phyloP scores from a whole-genome alignment of 2,888 invertebrate genomes.

The Apocheima hispidaria region DNA sequence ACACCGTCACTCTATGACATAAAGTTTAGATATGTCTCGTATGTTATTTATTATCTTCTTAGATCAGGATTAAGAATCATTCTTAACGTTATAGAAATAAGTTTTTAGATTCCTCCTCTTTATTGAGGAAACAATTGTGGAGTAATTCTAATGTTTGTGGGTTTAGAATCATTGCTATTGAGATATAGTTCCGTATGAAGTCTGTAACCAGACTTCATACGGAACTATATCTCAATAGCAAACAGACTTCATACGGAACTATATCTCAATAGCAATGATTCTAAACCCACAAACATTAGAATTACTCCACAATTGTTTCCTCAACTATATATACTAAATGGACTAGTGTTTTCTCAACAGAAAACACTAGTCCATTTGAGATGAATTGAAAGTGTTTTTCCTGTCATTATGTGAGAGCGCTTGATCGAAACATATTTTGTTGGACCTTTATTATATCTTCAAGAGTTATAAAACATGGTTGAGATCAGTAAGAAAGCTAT shows the following conservation, averaged over 20 bases:
- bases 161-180: conserved; percentile 26
- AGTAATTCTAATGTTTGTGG: conserved; percentile 30
- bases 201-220: conserved; percentile 21
- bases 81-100: conserved; percentile 15
- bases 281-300: conserved; percentile 29
- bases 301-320: conserved; percentile 15
- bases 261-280: conserved; percentile 24
- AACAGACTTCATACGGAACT: conserved; percentile 27
- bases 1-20: conserved; percentile 47
- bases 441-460: background rate
- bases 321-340: too few relatives aligned
- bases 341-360: too few relatives aligned
- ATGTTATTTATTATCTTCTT: conserved; percentile 36
- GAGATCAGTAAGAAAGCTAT: background rate
- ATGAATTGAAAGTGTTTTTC: conserved; percentile 30
- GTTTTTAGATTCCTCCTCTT: background rate
- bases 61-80: conserved; percentile 34
- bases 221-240: conserved; percentile 29
- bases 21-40: conserved; percentile 17
- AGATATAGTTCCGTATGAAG: conserved; percentile 26
- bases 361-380: conserved; percentile 24
- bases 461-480: background rate
- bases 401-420: conserved; percentile 14
- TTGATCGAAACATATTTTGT: conserved; percentile 2
- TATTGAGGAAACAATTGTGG: conserved; percentile 6